Evolutionary conservation across 2,888 invertebrate genomes (phyloP), one percentile per base, ranked within the genome.

Genomic region (Notocelia uddmanniana): DNA sequence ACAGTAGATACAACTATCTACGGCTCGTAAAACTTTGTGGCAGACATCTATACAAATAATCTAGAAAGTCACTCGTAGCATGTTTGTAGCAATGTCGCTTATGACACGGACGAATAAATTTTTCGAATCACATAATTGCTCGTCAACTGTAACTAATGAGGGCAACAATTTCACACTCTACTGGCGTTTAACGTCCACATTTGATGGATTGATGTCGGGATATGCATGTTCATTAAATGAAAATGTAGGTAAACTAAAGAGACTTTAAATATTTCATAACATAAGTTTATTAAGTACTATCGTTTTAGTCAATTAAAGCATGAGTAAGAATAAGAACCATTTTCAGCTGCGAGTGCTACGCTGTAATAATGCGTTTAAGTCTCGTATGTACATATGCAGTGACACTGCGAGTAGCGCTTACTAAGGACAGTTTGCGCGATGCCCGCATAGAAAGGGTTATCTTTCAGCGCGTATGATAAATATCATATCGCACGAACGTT

Each of bases 81-180:
- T n/a, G n/a, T n/a, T 34, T 1, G 3, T 21, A 2, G 3, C n/a
- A 3, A 55, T 10, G 13, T 9, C 26, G 23, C 21, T 50, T 34
- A 31, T 10, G 15, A 21, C 15, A n/a, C 37, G 8, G 5, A 10
- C 52, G 55, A 37, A 37, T 54, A 26, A 10, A 52, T 54, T 34
- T 48, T 13, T 37, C 37, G 23, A 13, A 64, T 52, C n/a, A 50
- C 21, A 52, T 37, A n/a, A 54, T 64, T 54, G 52, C 52, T 64
- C 19, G 37, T 52, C 19, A 54, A 54, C 34, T 64, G 37, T 11
- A 37, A 54, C 34, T 37, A 54, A 23, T 54, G 37, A 52, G 52
- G 37, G 52, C 52, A 54, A 37, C 37, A 54, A 64, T 64, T 64
- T 54, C 64, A 64, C 54, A 64, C 64, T 64, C 18, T 9, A 54